A percentile compares a stretch with the other conserved stretches of the same genome.
Evolutionary conservation across 2,888 invertebrate species (phyloP).

Genomic region (Dicyrtomina minuta): DNA sequence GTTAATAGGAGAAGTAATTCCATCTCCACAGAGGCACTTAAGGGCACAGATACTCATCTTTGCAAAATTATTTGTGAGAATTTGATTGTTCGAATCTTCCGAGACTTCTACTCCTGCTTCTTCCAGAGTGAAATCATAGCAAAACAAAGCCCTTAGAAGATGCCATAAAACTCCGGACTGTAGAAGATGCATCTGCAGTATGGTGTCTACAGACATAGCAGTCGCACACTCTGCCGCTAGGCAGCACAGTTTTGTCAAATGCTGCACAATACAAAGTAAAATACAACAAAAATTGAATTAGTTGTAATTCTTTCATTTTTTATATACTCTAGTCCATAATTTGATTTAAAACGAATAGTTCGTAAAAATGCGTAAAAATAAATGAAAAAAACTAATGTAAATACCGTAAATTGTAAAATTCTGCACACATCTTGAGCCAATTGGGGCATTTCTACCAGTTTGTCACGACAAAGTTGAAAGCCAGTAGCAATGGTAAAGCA

Average conservation of each 20-base stretch:
- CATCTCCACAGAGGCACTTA: constrained; percentile 49
- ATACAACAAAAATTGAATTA: no score
- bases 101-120: constrained; percentile 90
- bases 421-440: constrained; percentile 83
- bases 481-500: constrained; percentile 95
- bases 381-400: no score
- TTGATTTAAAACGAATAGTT: not conserved
- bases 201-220: constrained; percentile 80
- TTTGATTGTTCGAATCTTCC: constrained; percentile 79
- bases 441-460: constrained; percentile 82
- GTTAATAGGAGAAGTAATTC: constrained; percentile 59
- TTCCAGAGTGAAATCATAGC: constrained; percentile 94
- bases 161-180: constrained; percentile 90
- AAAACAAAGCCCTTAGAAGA: constrained; percentile 82
- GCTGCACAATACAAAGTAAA: constrained; percentile 62
- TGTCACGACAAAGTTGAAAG: constrained; percentile 85
- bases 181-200: constrained; percentile 79
- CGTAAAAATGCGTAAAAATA: no score
- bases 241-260: constrained; percentile 77
- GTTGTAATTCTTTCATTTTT: not conserved
- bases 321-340: not conserved
- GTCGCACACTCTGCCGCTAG: constrained; percentile 89
- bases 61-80: constrained; percentile 53
- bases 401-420: constrained; percentile 80
- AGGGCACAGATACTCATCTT: constrained; percentile 48